Evolutionary conservation across 2,888 invertebrate species (phyloP).

Genomic region (Diarsia brunnea): DNA sequence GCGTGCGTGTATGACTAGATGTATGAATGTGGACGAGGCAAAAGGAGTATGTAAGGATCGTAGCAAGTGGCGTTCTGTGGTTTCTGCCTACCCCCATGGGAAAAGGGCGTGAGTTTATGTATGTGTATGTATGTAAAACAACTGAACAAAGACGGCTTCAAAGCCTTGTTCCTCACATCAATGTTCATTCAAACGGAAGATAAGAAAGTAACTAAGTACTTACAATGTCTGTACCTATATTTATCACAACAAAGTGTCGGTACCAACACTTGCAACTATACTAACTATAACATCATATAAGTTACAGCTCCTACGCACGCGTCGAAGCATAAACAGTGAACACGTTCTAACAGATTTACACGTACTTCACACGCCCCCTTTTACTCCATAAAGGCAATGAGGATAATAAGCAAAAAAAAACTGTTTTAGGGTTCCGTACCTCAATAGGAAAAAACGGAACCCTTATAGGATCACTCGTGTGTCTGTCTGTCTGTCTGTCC

Average conservation of each 20-base stretch:
- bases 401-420: conserved; percentile 63
- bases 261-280: conserved; percentile 3
- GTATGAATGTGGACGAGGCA: too few species aligned
- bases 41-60: too few species aligned
- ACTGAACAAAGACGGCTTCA: too few species aligned
- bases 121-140: too few species aligned
- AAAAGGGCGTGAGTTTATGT: too few species aligned
- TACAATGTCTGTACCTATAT: not conserved
- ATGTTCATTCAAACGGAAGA: not conserved
- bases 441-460: too few species aligned
- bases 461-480: too few species aligned
- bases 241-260: conserved; percentile 14
- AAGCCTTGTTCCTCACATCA: not conserved
- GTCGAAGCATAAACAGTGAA: conserved; percentile 56
- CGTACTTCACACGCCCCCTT: conserved; percentile 50
- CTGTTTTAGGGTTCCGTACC: too few species aligned
- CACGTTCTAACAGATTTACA: conserved; percentile 59
- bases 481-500: too few species aligned
- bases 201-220: not conserved
- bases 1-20: too few species aligned
- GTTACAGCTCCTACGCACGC: conserved; percentile 49
- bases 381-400: conserved; percentile 68
- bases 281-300: conserved; percentile 37
- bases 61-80: too few species aligned
- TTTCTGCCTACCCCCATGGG: too few species aligned